phyloP scores from a whole-genome alignment of 2,888 invertebrate species.

The Clostera curtula region DNA sequence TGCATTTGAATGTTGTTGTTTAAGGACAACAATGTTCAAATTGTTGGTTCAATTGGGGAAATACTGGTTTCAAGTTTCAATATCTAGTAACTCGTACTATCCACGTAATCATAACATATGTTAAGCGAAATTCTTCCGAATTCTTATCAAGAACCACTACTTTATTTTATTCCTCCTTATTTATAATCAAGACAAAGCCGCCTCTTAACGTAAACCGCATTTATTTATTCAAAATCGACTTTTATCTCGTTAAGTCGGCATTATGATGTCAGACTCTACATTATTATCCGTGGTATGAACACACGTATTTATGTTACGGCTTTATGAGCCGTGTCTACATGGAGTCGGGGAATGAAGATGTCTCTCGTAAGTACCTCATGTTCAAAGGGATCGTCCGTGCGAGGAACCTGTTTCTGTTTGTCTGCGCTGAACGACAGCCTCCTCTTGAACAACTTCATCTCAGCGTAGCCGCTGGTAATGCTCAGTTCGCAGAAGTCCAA shows the following conservation, averaged over 20 bases:
- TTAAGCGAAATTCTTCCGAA: no score
- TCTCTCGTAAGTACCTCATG: constrained; percentile 54
- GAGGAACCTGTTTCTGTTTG: constrained; percentile 65
- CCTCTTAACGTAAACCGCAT: constrained; percentile 5
- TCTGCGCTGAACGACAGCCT: constrained; percentile 67
- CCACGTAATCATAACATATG: no score
- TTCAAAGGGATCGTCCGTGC: constrained; percentile 63
- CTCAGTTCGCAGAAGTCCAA: constrained; percentile 26
- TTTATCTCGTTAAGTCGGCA: constrained; percentile 6
- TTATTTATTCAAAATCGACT: constrained; percentile 7
- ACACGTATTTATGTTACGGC: no score
- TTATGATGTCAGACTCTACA: constrained; percentile 17
- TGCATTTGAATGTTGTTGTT: no score
- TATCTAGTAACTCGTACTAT: no score
- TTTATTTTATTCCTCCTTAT: no score
- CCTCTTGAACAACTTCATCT: constrained; percentile 72
- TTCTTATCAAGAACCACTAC: no score
- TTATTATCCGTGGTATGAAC: no score
- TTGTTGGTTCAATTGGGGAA: no score
- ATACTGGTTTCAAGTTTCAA: no score
- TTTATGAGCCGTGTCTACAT: constrained; percentile 15
- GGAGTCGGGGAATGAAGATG: constrained; percentile 13
- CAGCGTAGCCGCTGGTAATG: constrained; percentile 26
- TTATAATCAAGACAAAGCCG: constrained; percentile 7
- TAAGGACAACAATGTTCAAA: no score